Base-by-base conservation (phyloP, 2,797 vertebrate genomes). In the Eulemur albifrons region DNA sequence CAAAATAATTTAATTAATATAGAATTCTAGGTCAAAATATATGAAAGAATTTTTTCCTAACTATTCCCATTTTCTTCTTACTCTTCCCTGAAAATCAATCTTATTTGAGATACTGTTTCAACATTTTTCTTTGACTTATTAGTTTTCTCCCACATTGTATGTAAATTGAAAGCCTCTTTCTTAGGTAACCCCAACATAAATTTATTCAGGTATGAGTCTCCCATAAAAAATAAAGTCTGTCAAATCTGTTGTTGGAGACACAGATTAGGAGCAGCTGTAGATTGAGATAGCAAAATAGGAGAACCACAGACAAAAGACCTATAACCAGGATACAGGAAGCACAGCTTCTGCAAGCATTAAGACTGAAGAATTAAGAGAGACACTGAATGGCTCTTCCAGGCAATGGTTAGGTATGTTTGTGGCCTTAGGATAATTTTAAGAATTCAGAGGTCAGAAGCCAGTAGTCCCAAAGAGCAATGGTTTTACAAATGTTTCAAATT, bases 401-500 rank as follows among this genome's bases (percentile, higher is more conserved):
- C 21, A 23, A 30, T 72, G 14, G 1, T 27, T 50, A 61, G n/a
- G 40, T 32, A n/a, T 8, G 48, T 90, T 38, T 85, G 59, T 65
- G 67, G 30, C 30, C 54, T 59, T 35, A 69, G 40, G 32, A 27
- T 70, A 87, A 90, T 90, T 92, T 70, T 10, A 54, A 89, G 32
- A 30, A 57, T 81, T 83, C 20, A 25, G 40, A 89, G 54, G 35
- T 91, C 38, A 88, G 52, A 89, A 87, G 40, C 27, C 52, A 70
- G 18, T 12, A 23, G 25, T 76, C 38, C 21, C 70, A 67, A 76
- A 77, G 70, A 94, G 25, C 40, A 70, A 27, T 23, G 17, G n/a
- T 86, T 93, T 93, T 70, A 77, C 50, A 90, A 91, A 95, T 45
- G 57, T 83, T 89, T 96, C 75, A 93, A 65, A 76, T 94, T 77